These are phyloP conservation scores for Phylloscopus collybita DNA, from an alignment of 2,797 vertebrate genomes.

Conservation along the genomic window DNA sequence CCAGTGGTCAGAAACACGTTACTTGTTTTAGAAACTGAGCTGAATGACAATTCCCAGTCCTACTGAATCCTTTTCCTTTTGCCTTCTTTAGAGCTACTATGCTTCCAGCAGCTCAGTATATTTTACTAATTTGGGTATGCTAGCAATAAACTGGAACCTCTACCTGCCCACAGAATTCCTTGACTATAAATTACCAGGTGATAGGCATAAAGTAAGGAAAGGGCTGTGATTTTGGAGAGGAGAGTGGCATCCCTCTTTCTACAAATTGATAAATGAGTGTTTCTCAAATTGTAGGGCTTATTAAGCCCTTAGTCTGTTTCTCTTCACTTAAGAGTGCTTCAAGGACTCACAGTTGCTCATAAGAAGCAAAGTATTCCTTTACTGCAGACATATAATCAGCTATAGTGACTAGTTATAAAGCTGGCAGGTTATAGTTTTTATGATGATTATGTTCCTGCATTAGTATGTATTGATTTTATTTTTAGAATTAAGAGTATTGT, in stretches of 20 bases:
- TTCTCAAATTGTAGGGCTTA: not conserved
- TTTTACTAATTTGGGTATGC: not conserved
- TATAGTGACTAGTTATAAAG: not conserved
- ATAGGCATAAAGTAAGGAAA: not conserved
- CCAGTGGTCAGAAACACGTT: not conserved
- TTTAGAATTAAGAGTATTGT: not conserved
- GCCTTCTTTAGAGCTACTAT: not conserved
- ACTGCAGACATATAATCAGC: not conserved
- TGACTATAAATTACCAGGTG: not conserved
- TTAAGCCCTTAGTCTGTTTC: not conserved
- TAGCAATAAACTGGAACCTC: not conserved
- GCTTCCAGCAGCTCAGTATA: not conserved
- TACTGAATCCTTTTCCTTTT: not conserved
- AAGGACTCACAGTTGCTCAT: not conserved
- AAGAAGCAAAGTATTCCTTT: conserved; percentile 7
- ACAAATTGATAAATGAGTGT: not conserved
- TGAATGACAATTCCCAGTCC: not conserved
- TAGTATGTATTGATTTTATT: not conserved
- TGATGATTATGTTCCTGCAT: not conserved
- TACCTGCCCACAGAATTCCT: not conserved
- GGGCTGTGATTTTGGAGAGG: not conserved
- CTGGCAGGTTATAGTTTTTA: not conserved
- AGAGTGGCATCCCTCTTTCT: not conserved
- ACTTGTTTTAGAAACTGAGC: not conserved
- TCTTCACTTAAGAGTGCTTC: not conserved